Base-by-base conservation (phyloP, 2,113 vertebrate species). In the Passer montanus region DNA sequence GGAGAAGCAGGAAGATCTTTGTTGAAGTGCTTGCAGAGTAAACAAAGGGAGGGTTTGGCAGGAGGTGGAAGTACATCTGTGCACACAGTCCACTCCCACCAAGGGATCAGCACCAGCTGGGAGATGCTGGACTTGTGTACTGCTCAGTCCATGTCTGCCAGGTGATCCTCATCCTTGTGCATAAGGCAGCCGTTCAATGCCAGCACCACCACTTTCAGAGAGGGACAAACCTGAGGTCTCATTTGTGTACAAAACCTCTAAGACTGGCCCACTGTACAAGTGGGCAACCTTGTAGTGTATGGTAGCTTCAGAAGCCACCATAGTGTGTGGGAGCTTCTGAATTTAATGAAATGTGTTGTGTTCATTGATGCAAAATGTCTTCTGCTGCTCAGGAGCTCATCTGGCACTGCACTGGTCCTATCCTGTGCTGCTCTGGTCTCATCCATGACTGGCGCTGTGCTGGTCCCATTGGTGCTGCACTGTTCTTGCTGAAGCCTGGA, bases 1-100 rank as follows among this genome's bases (percentile, higher is more conserved):
- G 89, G 94, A 97, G 94, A 89, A 97, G 96, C 96, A 97, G 97
- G 96, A 98, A 98, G 89, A 90, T 31, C 92, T 89, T 93, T 18
- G 35, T 78, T 86, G 84, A 97, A 97, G 84, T 97, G 86, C 97
- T 97, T 98, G 92, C 94, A 90, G 79, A 96, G 84, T 84, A 95
- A 96, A 98, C 95, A 96, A 84, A 81, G 80, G 83, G 58, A 81
- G 85, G 68, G 83, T 64, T 79, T 89, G 87, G 93, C 97, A 96
- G 87, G 86, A 95, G 84, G 58, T 94, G 75, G 75, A 80, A 81
- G 49, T 60, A 80, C 89, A 94, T 93, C 67, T 92, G 85, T 80
- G 80, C 53, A 73, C 41, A 86, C 79, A 53, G 56, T 52, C 70
- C 8, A 0, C 80, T 97, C 92, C 76, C 46, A 6, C 50, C 6